phyloP scores from a whole-genome alignment of 2,797 vertebrate genomes.

The Poeciliopsis presidionis region DNA sequence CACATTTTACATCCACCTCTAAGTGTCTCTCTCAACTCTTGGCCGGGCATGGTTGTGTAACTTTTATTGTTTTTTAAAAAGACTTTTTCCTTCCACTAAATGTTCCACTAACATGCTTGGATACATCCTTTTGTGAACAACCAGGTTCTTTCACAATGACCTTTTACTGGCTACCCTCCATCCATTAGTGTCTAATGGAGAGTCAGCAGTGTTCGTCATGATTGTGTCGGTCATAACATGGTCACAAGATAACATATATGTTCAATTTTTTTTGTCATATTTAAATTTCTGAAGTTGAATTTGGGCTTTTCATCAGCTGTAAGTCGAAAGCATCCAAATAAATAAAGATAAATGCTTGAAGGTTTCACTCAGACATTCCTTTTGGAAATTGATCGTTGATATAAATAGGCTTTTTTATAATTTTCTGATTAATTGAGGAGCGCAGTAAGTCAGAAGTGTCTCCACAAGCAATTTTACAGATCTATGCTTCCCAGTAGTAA shows the following conservation, averaged over 20 bases:
- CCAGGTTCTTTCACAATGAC: neutral
- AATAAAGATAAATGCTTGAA: neutral
- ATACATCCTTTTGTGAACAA: neutral
- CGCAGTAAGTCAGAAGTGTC: neutral
- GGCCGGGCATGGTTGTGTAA: neutral
- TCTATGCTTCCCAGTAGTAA: conserved; percentile 31
- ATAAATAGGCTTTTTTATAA: neutral
- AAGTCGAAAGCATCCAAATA: neutral
- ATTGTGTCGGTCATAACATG: neutral
- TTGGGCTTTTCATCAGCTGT: neutral
- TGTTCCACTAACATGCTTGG: neutral
- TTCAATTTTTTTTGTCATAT: neutral
- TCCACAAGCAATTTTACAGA: neutral
- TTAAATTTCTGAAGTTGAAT: neutral
- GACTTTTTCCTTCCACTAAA: neutral
- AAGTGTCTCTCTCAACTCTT: neutral
- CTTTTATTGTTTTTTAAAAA: neutral
- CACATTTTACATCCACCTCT: neutral
- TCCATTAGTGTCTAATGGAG: neutral
- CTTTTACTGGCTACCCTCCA: neutral
- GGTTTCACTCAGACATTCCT: neutral
- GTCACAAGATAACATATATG: neutral
- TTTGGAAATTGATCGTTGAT: neutral
- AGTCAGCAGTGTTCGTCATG: neutral
- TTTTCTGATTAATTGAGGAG: neutral